Percentiles rank a stretch among this genome's conserved stretches.
phyloP scores from a whole-genome alignment of 2,797 vertebrate species.

The Danio tinwini region DNA sequence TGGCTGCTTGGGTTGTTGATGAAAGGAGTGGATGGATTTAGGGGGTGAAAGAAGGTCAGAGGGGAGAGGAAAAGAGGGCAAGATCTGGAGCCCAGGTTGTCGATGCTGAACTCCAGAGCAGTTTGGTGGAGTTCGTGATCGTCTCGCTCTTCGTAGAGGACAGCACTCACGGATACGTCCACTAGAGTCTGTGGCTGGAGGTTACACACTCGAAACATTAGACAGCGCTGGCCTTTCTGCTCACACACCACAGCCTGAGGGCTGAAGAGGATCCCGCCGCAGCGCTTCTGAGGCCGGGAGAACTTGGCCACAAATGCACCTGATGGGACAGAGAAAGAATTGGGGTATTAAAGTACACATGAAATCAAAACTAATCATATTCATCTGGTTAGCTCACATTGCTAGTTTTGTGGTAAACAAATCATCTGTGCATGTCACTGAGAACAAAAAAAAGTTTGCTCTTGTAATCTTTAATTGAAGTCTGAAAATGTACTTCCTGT shows the following conservation, averaged over 20 bases:
- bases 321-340: constrained; percentile 61
- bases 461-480: no score
- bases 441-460: no score
- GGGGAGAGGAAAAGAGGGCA: constrained; percentile 95
- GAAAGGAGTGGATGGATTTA: constrained; percentile 87
- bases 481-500: no score
- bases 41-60: constrained; percentile 88
- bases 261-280: constrained; percentile 91
- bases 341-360: background rate
- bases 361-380: no score
- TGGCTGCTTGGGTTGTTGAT: constrained; percentile 79
- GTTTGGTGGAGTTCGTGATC: constrained; percentile 90
- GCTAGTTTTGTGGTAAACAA: no score
- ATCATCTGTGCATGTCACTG: no score
- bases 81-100: constrained; percentile 80
- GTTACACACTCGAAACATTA: constrained; percentile 93
- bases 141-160: constrained; percentile 90
- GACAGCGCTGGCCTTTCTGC: constrained; percentile 83
- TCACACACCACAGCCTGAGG: constrained; percentile 86
- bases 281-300: constrained; percentile 92
- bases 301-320: constrained; percentile 99
- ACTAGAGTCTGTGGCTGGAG: constrained; percentile 87
- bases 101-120: constrained; percentile 88
- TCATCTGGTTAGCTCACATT: no score
- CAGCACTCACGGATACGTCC: constrained; percentile 86